Conservation (phyloP, 2,888 invertebrate genomes). For the Homarus gammarus region DNA sequence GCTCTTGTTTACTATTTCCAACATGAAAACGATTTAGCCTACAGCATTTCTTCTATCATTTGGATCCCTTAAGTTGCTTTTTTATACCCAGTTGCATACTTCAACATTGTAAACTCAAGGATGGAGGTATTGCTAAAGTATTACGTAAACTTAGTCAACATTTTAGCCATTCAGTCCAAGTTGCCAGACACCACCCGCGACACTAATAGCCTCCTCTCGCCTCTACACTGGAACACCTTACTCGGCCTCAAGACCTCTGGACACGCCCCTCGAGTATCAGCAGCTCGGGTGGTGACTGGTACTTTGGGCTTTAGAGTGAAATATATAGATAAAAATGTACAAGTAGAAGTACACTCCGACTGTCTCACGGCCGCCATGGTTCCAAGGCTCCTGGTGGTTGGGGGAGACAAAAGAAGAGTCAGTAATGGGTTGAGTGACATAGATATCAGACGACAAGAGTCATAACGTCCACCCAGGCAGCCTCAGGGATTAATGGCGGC, state of each 20-base stretch:
- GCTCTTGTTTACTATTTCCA: background rate
- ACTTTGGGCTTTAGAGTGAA: constrained; percentile 1
- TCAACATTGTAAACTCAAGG: constrained; percentile 1
- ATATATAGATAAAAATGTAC: background rate
- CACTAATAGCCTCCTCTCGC: background rate
- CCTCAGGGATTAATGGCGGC: background rate
- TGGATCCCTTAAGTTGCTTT: background rate
- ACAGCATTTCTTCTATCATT: background rate
- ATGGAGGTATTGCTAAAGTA: constrained; percentile 37
- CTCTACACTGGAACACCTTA: background rate
- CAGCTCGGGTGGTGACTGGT: background rate
- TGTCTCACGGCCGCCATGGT: background rate
- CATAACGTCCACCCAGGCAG: background rate
- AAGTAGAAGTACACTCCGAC: constrained; percentile 25
- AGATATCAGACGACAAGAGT: too few species aligned
- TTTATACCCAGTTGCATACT: background rate
- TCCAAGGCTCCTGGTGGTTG: background rate
- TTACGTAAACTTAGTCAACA: constrained; percentile 18
- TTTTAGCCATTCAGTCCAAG: constrained; percentile 1
- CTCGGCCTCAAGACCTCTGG: background rate
- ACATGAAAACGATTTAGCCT: background rate
- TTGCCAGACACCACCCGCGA: constrained; percentile 10
- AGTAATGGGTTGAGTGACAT: too few species aligned
- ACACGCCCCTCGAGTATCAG: background rate
- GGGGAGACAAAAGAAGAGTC: background rate